Evolutionary conservation across 2,113 vertebrate genomes (phyloP).

Genomic region (Pogona vitticeps): DNA sequence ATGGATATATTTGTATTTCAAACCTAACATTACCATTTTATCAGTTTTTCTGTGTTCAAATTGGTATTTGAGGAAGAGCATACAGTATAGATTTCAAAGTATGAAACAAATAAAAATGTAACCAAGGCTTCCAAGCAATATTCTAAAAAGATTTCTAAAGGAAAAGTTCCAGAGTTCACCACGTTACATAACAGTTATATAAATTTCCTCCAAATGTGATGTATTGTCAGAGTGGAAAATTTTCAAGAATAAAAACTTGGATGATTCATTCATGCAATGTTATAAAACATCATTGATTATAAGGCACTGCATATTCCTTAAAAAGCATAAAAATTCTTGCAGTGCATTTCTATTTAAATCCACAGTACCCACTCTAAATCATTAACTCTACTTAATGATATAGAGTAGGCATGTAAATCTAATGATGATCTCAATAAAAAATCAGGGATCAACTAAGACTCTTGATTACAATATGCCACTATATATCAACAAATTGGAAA

Average conservation of each 20-base stretch:
- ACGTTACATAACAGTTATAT: conserved; percentile 14
- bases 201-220: conserved; percentile 10
- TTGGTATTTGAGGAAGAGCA: neutral
- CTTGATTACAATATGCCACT: neutral
- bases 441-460: neutral
- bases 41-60: neutral
- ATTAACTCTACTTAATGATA: neutral
- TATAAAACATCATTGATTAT: conserved; percentile 26
- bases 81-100: neutral
- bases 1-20: neutral
- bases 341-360: neutral
- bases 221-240: conserved; percentile 9
- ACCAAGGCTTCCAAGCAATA: neutral
- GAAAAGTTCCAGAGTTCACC: neutral
- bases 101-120: neutral
- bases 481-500: neutral
- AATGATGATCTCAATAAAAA: neutral
- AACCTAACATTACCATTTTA: neutral
- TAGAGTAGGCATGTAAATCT: neutral
- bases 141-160: conserved; percentile 29
- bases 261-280: neutral
- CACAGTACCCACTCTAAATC: neutral
- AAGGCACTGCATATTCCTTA: neutral
- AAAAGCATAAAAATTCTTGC: conserved; percentile 27
- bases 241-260: neutral